Evolutionary conservation across 2,797 vertebrate species (phyloP), one percentile per base, ranked within the genome.

Genomic region (Myripristis jacobus): DNA sequence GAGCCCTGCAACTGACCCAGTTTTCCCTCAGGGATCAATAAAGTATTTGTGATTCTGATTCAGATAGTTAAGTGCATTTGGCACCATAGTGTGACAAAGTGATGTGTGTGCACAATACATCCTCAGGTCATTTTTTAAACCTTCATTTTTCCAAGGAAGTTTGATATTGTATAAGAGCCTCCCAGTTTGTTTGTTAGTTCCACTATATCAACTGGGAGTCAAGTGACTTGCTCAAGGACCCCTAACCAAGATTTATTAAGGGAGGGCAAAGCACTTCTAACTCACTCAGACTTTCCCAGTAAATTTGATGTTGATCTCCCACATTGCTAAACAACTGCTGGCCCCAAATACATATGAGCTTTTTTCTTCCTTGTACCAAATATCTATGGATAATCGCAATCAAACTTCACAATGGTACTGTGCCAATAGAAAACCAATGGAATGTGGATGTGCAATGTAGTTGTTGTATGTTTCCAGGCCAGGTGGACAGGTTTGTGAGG

Each of bases 401-500:
- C 22, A 21, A 5, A 59, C 41, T 36, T 66, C 15, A 19, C 5
- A 43, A 4, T 16, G 41, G 1, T 43, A n/a, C 6, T 46, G 43
- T 46, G 18, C n/a, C 6, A 38, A 48, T 6, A 36, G 4, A 47
- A 15, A 55, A 18, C 1, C 25, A 25, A 34, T 38, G 62, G 41
- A 75, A 41, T 11, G 24, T 73, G 52, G 18, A 50, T 79, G 48
- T 51, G 69, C 59, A 62, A 44, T 66, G 50, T 68, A 72, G 77
- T 22, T 85, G 70, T 60, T 81, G 73, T 84, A 55, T 91, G 73
- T 91, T 80, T 87, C 46, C 85, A 92, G 86, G 46, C 51, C 16
- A 92, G 92, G 93, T 75, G 0, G 91, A 90, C 71, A 77, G 83
- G 69, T 95, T 96, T 62, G 85, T 88, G 34, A 93, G 94, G 65